Evolutionary conservation across 2,113 vertebrate genomes (phyloP).

Genomic region (Halcyon senegalensis): DNA sequence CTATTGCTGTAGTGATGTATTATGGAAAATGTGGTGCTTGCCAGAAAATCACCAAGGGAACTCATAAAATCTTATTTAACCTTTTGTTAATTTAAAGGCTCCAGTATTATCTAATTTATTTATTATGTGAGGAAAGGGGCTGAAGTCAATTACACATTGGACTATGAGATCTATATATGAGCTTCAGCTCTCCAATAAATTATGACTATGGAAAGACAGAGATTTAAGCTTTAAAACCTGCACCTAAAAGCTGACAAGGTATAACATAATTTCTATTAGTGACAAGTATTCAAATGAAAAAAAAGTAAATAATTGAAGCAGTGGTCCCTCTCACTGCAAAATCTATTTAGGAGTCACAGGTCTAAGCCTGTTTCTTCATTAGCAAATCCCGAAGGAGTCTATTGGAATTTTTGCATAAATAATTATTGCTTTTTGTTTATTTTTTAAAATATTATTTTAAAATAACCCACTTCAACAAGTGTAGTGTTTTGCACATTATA

Average conservation of each 20-base stretch:
- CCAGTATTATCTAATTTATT: constrained; percentile 62
- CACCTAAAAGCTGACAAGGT: neutral
- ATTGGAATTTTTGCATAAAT: neutral
- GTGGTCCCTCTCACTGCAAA: neutral
- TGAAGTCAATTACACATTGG: constrained; percentile 40
- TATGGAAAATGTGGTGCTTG: constrained; percentile 43
- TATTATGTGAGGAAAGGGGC: constrained; percentile 48
- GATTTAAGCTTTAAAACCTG: constrained; percentile 15
- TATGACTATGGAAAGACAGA: neutral
- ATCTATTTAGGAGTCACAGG: neutral
- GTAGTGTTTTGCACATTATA: neutral
- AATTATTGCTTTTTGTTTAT: neutral
- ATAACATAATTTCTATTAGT: neutral
- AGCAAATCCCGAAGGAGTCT: neutral
- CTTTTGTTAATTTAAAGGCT: constrained; percentile 75
- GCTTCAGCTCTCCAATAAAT: constrained; percentile 21
- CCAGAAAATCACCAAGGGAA: constrained; percentile 57
- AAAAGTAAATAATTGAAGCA: neutral
- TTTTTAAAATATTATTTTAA: neutral
- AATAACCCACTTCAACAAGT: neutral
- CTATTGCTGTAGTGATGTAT: constrained; percentile 67
- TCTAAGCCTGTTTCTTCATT: neutral
- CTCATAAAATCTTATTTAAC: constrained; percentile 73
- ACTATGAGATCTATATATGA: constrained; percentile 7
- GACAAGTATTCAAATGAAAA: neutral